Percentiles rank a stretch among this genome's conserved stretches.
Conservation (phyloP, 2,888 invertebrate species). For the Pasiphila rectangulata region DNA sequence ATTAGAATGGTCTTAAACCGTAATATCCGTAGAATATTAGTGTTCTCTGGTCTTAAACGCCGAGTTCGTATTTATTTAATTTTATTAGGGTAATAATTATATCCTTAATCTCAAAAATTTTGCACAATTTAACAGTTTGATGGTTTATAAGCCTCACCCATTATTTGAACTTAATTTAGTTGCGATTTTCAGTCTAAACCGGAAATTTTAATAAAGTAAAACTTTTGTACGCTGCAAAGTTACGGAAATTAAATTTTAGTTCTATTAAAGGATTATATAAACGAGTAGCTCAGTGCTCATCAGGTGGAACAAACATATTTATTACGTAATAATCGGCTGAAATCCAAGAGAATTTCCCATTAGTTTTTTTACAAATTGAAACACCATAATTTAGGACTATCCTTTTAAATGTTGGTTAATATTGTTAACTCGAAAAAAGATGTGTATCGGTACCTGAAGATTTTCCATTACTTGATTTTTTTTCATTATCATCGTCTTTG, state of each 20-base stretch:
- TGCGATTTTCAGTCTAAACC: constrained; percentile 14
- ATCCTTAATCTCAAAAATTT: constrained; percentile 10
- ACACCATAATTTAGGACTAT: too few relatives aligned
- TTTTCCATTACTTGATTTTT: constrained; percentile 34
- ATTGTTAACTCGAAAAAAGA: too few relatives aligned
- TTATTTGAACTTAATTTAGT: constrained; percentile 18
- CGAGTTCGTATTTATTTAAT: not conserved
- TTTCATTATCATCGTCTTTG: constrained; percentile 40
- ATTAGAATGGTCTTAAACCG: too few relatives aligned
- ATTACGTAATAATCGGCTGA: too few relatives aligned
- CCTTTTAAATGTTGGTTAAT: too few relatives aligned
- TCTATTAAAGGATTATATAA: constrained; percentile 7
- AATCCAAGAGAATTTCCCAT: too few relatives aligned
- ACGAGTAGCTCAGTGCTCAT: too few relatives aligned
- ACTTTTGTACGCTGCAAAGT: constrained; percentile 11
- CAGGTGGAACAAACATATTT: too few relatives aligned
- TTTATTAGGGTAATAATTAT: constrained; percentile 1
- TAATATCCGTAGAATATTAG: too few relatives aligned
- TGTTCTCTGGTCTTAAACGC: not conserved
- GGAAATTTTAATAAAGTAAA: constrained; percentile 17
- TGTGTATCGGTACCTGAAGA: constrained; percentile 39
- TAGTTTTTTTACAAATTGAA: too few relatives aligned
- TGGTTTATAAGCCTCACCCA: constrained; percentile 7
- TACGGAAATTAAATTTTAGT: constrained; percentile 16
- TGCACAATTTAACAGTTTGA: constrained; percentile 15